These are phyloP conservation scores for Sphaerodactylus townsendi DNA, from an alignment of 2,113 vertebrate species.

Conservation along the genomic window DNA sequence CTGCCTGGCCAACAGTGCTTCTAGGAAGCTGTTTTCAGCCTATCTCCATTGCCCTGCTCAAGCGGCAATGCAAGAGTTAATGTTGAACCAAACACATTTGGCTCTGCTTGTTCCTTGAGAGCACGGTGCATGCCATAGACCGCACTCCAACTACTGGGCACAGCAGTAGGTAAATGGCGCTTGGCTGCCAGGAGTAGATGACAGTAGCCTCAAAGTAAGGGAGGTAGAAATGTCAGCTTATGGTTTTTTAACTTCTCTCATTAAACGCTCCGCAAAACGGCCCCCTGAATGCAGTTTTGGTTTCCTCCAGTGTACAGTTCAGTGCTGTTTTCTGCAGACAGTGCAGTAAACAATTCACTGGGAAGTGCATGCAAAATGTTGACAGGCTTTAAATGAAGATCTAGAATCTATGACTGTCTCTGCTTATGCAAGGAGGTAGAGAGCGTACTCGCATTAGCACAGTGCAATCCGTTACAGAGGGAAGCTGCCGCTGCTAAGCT, in stretches of 20 bases:
- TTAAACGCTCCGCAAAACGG: conserved; percentile 1
- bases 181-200: conserved; percentile 7
- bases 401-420: conserved; percentile 3
- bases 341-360: conserved; percentile 3
- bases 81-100: not conserved
- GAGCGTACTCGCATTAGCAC: not conserved
- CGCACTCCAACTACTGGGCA: not conserved
- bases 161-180: conserved; percentile 4
- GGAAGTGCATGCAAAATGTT: conserved; percentile 5
- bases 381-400: conserved; percentile 25
- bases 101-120: not conserved
- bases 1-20: not conserved
- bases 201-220: not conserved
- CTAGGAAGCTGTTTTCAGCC: not conserved
- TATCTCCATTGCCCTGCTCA: not conserved
- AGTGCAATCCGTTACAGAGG: not conserved
- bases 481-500: not conserved
- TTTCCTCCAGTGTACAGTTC: not conserved
- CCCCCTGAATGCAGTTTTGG: not conserved
- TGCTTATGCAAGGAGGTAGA: not conserved
- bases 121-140: not conserved
- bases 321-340: conserved; percentile 1
- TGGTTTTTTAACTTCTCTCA: conserved; percentile 1
- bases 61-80: not conserved
- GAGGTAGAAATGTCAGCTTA: not conserved